Conservation (phyloP, 2,797 vertebrate genomes). For the Benthosema pterotum region DNA sequence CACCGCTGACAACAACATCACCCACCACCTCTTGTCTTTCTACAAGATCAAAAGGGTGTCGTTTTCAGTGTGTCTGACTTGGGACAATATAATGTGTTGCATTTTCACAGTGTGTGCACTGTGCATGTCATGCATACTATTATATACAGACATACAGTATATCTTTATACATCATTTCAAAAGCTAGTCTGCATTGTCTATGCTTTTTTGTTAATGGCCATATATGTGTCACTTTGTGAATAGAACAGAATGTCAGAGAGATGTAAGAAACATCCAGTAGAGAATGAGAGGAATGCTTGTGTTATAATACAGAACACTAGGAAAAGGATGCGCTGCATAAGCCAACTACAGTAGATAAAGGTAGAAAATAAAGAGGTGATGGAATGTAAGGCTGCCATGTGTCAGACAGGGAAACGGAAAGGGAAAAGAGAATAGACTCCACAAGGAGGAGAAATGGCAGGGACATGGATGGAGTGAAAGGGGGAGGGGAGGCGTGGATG, state of each 20-base stretch:
- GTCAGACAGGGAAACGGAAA: constrained; percentile 18
- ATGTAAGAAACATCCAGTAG: constrained; percentile 44
- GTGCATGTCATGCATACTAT: too few relatives aligned
- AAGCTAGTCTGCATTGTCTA: too few relatives aligned
- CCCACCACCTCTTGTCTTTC: constrained; percentile 15
- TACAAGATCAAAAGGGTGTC: neutral
- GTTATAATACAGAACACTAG: constrained; percentile 40
- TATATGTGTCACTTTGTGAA: constrained; percentile 6
- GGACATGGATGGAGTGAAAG: constrained; percentile 22
- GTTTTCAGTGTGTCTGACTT: too few relatives aligned
- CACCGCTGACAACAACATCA: neutral
- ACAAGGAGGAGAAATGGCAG: constrained; percentile 5
- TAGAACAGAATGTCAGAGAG: constrained; percentile 18
- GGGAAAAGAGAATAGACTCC: constrained; percentile 5
- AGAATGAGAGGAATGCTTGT: constrained; percentile 40
- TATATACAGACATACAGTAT: too few relatives aligned
- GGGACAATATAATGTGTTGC: too few relatives aligned
- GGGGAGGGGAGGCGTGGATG: constrained; percentile 25
- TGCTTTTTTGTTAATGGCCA: too few relatives aligned
- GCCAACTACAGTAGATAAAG: too few relatives aligned
- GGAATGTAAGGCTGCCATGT: neutral
- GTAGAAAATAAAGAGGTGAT: neutral
- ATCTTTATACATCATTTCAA: too few relatives aligned
- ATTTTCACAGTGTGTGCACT: too few relatives aligned
- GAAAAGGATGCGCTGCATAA: constrained; percentile 20